Conservation (phyloP, 2,113 vertebrate species). For the Forbesichthys agassizii region DNA sequence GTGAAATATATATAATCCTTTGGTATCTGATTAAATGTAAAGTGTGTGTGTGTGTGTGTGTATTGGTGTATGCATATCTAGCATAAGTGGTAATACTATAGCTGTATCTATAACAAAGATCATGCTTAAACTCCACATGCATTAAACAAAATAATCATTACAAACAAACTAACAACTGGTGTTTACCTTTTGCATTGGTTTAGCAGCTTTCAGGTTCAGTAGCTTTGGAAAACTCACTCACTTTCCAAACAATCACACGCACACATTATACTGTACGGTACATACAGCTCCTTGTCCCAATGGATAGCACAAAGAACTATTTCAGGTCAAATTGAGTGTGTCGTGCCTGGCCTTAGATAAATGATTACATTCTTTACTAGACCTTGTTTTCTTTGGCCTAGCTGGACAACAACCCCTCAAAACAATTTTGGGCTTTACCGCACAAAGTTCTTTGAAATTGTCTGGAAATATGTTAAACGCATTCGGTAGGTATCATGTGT, state of each 20-base stretch:
- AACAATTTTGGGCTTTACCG: constrained; percentile 59
- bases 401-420: constrained; percentile 35
- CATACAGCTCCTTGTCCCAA: constrained; percentile 25
- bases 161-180: constrained; percentile 42
- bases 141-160: constrained; percentile 35
- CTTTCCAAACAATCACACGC: constrained; percentile 26
- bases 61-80: too few species aligned
- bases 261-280: constrained; percentile 9
- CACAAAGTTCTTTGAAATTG: constrained; percentile 56
- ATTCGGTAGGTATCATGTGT: constrained; percentile 23
- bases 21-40: too few species aligned
- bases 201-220: constrained; percentile 5
- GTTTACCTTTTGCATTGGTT: constrained; percentile 27
- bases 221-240: constrained; percentile 26
- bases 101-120: background rate
- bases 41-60: background rate
- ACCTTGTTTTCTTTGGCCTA: constrained; percentile 68
- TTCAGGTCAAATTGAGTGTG: constrained; percentile 69
- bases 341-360: constrained; percentile 67
- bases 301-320: constrained; percentile 51
- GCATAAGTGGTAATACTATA: too few species aligned
- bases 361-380: constrained; percentile 70
- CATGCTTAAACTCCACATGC: constrained; percentile 4
- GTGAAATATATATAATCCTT: too few species aligned
- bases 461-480: constrained; percentile 54